A percentile compares a stretch with the other conserved stretches of the same genome.
Conservation (phyloP, 1,140 invertebrate species). For the Anastrepha obliqua region DNA sequence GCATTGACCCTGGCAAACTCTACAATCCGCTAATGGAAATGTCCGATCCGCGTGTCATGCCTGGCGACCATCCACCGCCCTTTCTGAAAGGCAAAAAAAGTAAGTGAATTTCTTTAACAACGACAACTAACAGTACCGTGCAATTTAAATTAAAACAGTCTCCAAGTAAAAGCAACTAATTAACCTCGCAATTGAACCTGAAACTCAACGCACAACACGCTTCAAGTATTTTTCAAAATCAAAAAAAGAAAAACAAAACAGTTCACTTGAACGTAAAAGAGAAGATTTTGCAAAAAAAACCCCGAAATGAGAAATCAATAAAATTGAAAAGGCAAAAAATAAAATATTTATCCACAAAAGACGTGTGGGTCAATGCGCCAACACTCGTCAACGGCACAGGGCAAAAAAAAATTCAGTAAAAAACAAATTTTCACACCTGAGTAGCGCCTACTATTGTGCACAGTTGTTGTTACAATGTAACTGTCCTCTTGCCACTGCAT, state of each 20-base stretch:
- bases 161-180: background rate
- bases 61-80: constrained; percentile 77
- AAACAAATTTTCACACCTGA: constrained; percentile 16
- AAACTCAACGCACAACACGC: background rate
- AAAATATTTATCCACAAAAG: background rate
- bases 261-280: background rate
- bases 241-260: background rate
- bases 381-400: background rate
- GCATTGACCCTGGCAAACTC: constrained; percentile 82
- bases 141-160: background rate
- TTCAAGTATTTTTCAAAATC: background rate
- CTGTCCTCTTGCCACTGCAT: constrained; percentile 44
- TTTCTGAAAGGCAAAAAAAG: constrained; percentile 81
- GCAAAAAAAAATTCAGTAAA: background rate
- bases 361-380: background rate
- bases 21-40: constrained; percentile 83
- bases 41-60: constrained; percentile 77
- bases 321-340: background rate
- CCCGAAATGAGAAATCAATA: background rate
- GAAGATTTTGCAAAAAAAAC: background rate
- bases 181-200: constrained; percentile 36
- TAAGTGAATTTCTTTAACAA: constrained; percentile 74
- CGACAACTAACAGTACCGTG: background rate
- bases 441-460: background rate
- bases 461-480: background rate